Percentiles rank a stretch among this genome's conserved stretches.
phyloP scores from a whole-genome alignment of 1,140 invertebrate species.

The Drosophila fuyamai region DNA sequence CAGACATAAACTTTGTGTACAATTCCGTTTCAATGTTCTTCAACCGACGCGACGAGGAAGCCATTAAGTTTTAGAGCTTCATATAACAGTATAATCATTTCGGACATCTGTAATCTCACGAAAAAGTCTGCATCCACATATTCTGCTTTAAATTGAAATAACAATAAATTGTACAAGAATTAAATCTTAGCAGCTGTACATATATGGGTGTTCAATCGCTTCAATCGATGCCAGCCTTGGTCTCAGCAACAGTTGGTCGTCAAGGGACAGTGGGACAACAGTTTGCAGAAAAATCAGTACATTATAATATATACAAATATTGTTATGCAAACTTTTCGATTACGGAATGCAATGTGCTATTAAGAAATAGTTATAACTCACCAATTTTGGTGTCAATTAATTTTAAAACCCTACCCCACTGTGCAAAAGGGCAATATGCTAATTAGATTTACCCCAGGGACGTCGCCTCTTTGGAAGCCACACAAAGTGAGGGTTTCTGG shows the following conservation, averaged over 20 bases:
- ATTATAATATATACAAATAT: no score
- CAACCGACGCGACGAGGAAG: constrained; percentile 13
- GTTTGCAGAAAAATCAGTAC: no score
- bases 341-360: no score
- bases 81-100: constrained; percentile 56
- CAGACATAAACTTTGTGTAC: constrained; percentile 45
- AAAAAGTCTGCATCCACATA: constrained; percentile 54
- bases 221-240: constrained; percentile 7
- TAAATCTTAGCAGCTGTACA: not conserved
- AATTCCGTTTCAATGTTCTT: constrained; percentile 33
- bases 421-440: constrained; percentile 61
- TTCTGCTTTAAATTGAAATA: constrained; percentile 55
- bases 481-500: constrained; percentile 40
- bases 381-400: not conserved
- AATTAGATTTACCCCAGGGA: constrained; percentile 76
- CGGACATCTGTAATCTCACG: constrained; percentile 60
- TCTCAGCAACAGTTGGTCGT: constrained; percentile 20
- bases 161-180: constrained; percentile 63
- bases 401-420: constrained; percentile 16
- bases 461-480: constrained; percentile 56
- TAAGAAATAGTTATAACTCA: no score
- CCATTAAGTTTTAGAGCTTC: constrained; percentile 32
- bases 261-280: constrained; percentile 3
- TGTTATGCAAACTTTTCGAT: no score
- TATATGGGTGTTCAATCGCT: no score